Conservation (phyloP, 2,113 vertebrate species). For the Phalacrocorax brasilianus region DNA sequence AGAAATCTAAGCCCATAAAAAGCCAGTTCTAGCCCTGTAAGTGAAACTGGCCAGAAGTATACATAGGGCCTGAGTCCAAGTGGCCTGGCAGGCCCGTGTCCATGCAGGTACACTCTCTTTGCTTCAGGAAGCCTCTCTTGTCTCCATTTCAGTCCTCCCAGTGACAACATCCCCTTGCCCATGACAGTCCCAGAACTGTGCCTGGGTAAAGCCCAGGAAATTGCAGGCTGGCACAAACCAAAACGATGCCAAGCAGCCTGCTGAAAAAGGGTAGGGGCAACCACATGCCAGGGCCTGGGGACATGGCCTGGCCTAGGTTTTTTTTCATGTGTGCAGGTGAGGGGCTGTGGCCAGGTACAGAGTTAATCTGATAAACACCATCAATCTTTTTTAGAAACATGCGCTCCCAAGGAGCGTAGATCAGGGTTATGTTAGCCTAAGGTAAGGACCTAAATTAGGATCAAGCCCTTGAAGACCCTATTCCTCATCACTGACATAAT, state of each 20-base stretch:
- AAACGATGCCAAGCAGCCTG: not conserved
- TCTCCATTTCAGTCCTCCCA: not conserved
- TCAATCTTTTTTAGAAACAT: not conserved
- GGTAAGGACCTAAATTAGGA: not conserved
- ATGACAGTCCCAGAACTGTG: not conserved
- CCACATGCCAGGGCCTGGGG: fast-evolving
- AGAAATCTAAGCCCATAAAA: not conserved
- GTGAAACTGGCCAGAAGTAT: not conserved
- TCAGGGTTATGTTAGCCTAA: not conserved
- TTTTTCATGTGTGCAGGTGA: not conserved
- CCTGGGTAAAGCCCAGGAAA: not conserved
- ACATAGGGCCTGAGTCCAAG: not conserved
- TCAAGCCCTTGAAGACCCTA: not conserved
- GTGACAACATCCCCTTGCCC: not conserved
- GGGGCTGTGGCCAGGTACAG: not conserved
- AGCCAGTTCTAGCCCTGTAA: not conserved
- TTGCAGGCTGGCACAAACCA: not conserved
- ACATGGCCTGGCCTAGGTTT: not conserved
- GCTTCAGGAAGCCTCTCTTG: not conserved
- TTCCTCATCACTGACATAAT: not conserved
- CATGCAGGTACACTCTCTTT: not conserved
- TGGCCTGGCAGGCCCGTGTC: not conserved
- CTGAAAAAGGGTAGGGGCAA: not conserved
- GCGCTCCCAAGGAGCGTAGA: not conserved
- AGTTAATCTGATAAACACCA: not conserved